phyloP scores from a whole-genome alignment of 2,797 vertebrate species.

The Sebastes iracundus region DNA sequence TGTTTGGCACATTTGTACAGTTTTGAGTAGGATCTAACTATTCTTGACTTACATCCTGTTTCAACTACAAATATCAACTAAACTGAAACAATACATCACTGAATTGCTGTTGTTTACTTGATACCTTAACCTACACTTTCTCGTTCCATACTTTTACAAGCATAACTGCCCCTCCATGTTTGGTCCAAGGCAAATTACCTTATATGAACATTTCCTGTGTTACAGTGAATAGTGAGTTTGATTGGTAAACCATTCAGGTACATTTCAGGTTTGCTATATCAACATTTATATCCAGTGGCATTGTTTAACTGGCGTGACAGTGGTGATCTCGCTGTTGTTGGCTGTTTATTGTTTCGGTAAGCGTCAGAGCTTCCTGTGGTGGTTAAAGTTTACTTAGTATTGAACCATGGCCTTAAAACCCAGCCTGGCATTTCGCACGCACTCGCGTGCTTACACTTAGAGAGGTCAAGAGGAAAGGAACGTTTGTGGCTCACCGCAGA shows the following conservation, averaged over 20 bases:
- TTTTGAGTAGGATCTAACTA: background rate
- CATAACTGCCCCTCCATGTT: background rate
- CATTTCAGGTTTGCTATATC: background rate
- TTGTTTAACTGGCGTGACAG: conserved; percentile 4
- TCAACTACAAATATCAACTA: background rate
- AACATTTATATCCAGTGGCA: background rate
- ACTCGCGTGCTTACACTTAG: conserved; percentile 35
- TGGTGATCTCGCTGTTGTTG: background rate
- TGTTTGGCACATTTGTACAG: background rate
- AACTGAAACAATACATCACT: background rate
- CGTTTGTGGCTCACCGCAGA: conserved; percentile 44
- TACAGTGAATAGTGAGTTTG: background rate
- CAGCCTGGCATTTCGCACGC: conserved; percentile 58
- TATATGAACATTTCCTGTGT: background rate
- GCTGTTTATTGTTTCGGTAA: conserved; percentile 23
- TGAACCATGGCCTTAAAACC: conserved; percentile 36
- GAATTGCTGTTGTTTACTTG: background rate
- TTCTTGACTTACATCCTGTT: background rate
- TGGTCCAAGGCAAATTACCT: background rate
- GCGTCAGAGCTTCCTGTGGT: conserved; percentile 3
- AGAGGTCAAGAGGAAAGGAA: conserved; percentile 56
- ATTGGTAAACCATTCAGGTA: background rate
- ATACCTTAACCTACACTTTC: background rate
- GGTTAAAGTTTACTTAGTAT: conserved; percentile 24
- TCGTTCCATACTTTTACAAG: background rate